phyloP scores from a whole-genome alignment of 1,140 invertebrate genomes.

The Micrasema longulum region DNA sequence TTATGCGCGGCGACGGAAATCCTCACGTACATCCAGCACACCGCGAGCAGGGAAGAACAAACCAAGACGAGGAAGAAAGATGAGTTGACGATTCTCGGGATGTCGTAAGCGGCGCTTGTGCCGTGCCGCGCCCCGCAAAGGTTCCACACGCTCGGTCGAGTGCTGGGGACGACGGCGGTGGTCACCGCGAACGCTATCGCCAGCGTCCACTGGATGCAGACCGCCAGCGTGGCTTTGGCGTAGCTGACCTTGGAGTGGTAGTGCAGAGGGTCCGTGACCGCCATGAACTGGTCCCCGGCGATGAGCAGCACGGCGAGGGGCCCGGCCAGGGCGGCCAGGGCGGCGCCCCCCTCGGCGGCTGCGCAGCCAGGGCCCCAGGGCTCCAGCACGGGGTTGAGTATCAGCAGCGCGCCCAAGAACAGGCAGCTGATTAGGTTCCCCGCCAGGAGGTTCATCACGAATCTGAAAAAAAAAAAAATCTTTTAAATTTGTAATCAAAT shows the following conservation, averaged over 20 bases:
- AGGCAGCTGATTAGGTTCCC: conserved; percentile 66
- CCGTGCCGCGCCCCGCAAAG: conserved; percentile 28
- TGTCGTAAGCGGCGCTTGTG: not conserved
- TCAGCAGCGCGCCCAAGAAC: conserved; percentile 64
- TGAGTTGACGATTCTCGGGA: conserved; percentile 58
- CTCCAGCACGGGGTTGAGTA: conserved; percentile 61
- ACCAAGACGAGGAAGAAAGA: conserved; percentile 61
- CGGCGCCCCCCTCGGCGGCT: conserved; percentile 60
- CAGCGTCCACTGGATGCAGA: conserved; percentile 75
- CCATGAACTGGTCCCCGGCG: conserved; percentile 87
- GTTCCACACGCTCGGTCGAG: conserved; percentile 57
- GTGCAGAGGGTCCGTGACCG: conserved; percentile 87
- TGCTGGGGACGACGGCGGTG: conserved; percentile 58
- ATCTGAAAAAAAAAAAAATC: conserved; percentile 59
- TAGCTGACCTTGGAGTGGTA: conserved; percentile 84
- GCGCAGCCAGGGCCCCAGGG: conserved; percentile 60
- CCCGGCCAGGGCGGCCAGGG: conserved; percentile 61
- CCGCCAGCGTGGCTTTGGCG: conserved; percentile 76
- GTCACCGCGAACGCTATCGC: conserved; percentile 70
- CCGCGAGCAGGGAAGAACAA: conserved; percentile 59
- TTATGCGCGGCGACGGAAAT: conserved; percentile 64
- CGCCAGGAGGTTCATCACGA: conserved; percentile 67
- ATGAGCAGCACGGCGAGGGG: conserved; percentile 82
- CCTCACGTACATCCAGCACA: conserved; percentile 65
- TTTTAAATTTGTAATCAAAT: not conserved